Percentiles rank a stretch among this genome's conserved stretches.
These are phyloP conservation scores for Cybosia mesomella DNA, from an alignment of 2,888 invertebrate genomes.

Conservation along the genomic window DNA sequence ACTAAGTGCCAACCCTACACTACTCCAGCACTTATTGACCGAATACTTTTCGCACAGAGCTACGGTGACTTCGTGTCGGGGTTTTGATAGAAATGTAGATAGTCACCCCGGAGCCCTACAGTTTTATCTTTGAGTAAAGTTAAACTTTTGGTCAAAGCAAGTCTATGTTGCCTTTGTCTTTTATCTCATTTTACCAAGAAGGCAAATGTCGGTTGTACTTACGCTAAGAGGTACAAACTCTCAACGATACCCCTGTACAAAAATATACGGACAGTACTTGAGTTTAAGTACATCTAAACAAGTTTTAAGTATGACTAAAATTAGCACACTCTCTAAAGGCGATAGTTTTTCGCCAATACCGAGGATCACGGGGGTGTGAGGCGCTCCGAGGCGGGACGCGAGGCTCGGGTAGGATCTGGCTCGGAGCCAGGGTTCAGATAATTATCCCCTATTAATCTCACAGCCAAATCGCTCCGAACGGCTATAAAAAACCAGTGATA, in stretches of 20 bases:
- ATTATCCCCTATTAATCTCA: constrained; percentile 76
- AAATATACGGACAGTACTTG: not conserved
- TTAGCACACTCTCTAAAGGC: constrained; percentile 35
- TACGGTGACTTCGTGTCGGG: not conserved
- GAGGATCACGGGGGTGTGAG: constrained; percentile 9
- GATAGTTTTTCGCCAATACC: constrained; percentile 43
- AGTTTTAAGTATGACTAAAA: constrained; percentile 39
- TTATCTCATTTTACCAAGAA: too few relatives aligned
- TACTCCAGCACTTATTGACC: not conserved
- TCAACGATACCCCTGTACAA: not conserved
- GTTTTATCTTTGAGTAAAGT: not conserved
- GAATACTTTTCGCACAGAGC: not conserved
- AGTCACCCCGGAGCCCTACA: not conserved
- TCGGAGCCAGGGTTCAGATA: constrained; percentile 65
- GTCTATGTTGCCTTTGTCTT: too few relatives aligned
- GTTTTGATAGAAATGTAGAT: not conserved
- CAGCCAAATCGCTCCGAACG: constrained; percentile 66
- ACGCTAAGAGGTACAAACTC: not conserved
- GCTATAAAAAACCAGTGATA: constrained; percentile 63
- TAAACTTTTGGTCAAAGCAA: not conserved
- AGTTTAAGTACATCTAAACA: constrained; percentile 8
- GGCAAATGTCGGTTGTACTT: too few relatives aligned
- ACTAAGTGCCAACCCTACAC: not conserved
- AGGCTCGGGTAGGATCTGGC: constrained; percentile 51
- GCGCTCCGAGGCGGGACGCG: constrained; percentile 14